These are phyloP conservation scores for Eonycteris spelaea DNA, from an alignment of 2,113 vertebrate genomes.

Conservation along the genomic window DNA sequence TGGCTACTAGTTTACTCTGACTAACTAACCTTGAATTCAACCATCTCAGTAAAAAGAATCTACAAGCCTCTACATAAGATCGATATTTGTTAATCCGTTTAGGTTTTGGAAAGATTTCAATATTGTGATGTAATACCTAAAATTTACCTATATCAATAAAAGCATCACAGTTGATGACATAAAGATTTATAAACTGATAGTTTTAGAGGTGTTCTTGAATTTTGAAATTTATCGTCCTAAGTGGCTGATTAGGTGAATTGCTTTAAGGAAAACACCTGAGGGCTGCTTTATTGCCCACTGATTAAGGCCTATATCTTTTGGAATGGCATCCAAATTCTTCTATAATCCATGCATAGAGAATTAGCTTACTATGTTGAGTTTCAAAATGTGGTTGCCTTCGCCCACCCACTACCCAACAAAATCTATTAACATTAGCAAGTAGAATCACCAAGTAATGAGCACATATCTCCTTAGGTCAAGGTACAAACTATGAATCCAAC, in stretches of 20 bases:
- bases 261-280: not conserved
- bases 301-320: not conserved
- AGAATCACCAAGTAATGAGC: slow-evolving; percentile 42
- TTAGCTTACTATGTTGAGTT: slow-evolving; percentile 1
- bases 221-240: not conserved
- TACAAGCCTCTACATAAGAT: not conserved
- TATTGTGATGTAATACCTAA: not conserved
- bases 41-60: not conserved
- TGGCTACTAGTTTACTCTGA: not conserved
- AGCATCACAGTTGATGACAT: not conserved
- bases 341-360: not conserved
- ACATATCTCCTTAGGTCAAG: slow-evolving; percentile 44
- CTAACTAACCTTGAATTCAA: not conserved
- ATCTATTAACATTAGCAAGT: not conserved
- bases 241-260: not conserved
- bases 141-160: not conserved
- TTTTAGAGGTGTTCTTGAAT: not conserved
- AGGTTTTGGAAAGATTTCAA: not conserved
- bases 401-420: not conserved
- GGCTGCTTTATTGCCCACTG: not conserved
- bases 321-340: not conserved
- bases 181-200: not conserved
- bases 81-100: not conserved
- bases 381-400: not conserved
- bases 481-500: slow-evolving; percentile 10